These are phyloP conservation scores for Empis livida DNA, from an alignment of 2,888 invertebrate species.

Conservation along the genomic window DNA sequence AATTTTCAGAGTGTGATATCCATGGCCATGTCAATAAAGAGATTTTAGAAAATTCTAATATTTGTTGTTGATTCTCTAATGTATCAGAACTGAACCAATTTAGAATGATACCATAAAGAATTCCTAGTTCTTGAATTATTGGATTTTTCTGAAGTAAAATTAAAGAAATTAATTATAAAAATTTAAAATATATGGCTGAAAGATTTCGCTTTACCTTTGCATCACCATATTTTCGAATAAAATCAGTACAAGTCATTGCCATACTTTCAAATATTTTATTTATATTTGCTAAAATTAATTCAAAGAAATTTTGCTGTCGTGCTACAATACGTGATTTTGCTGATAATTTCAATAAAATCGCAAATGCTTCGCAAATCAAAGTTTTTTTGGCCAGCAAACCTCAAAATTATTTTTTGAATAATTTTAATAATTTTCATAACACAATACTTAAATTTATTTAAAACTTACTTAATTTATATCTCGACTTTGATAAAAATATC, in stretches of 20 bases:
- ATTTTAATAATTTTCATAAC: too few relatives aligned
- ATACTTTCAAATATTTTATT: slow-evolving; percentile 21
- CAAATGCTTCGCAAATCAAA: slow-evolving; percentile 21
- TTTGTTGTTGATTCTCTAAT: slow-evolving; percentile 20
- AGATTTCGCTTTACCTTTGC: slow-evolving; percentile 15
- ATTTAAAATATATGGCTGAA: too few relatives aligned
- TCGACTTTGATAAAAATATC: too few relatives aligned
- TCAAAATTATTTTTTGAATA: background rate
- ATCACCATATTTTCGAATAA: slow-evolving; percentile 26
- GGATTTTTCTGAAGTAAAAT: slow-evolving; percentile 14
- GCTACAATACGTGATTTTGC: slow-evolving; percentile 19
- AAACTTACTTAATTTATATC: too few relatives aligned
- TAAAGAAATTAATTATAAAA: slow-evolving; percentile 1
- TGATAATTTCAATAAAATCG: slow-evolving; percentile 25
- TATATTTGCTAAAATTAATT: slow-evolving; percentile 20
- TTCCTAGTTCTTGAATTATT: slow-evolving; percentile 22
- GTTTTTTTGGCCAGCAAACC: background rate
- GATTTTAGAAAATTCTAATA: slow-evolving; percentile 17
- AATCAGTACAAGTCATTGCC: slow-evolving; percentile 21
- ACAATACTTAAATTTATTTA: too few relatives aligned
- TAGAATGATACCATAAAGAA: slow-evolving; percentile 22
- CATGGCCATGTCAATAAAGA: slow-evolving; percentile 29
- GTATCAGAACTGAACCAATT: slow-evolving; percentile 25
- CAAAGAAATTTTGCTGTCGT: slow-evolving; percentile 17
- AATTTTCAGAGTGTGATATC: slow-evolving; percentile 24